phyloP scores from a whole-genome alignment of 2,113 vertebrate genomes.

The Tinamus guttatus region DNA sequence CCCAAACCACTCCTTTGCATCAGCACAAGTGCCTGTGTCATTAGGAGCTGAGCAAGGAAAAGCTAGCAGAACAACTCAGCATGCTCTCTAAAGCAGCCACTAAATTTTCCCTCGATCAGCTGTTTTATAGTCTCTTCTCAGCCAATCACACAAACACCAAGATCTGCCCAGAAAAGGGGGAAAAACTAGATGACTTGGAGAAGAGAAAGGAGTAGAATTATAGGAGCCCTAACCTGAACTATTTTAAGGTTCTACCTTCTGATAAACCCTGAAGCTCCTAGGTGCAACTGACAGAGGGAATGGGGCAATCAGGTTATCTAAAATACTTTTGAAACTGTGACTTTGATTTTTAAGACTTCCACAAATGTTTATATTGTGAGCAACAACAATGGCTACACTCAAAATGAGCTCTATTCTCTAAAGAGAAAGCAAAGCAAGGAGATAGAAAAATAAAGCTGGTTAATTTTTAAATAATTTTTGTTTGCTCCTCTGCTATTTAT shows the following conservation, averaged over 20 bases:
- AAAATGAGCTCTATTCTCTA: not conserved
- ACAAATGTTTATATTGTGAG: not conserved
- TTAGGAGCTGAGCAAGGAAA: not conserved
- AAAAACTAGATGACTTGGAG: not conserved
- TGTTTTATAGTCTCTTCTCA: not conserved
- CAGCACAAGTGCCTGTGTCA: not conserved
- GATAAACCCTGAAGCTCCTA: not conserved
- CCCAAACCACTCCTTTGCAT: not conserved
- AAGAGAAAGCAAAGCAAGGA: not conserved
- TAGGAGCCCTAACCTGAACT: not conserved
- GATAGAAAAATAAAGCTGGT: not conserved
- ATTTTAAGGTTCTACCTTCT: not conserved
- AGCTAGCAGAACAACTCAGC: not conserved
- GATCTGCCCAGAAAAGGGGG: not conserved
- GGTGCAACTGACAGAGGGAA: not conserved
- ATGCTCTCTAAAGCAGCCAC: not conserved
- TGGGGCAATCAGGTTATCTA: not conserved
- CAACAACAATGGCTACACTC: not conserved
- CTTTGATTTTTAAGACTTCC: not conserved
- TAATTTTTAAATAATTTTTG: not conserved
- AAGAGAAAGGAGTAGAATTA: not conserved
- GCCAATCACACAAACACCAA: not conserved
- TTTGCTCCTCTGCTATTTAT: not conserved
- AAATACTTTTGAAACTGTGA: not conserved
- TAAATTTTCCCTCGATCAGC: not conserved